phyloP scores from a whole-genome alignment of 23 tunicate genomes.

The Halocynthia roretzi region DNA sequence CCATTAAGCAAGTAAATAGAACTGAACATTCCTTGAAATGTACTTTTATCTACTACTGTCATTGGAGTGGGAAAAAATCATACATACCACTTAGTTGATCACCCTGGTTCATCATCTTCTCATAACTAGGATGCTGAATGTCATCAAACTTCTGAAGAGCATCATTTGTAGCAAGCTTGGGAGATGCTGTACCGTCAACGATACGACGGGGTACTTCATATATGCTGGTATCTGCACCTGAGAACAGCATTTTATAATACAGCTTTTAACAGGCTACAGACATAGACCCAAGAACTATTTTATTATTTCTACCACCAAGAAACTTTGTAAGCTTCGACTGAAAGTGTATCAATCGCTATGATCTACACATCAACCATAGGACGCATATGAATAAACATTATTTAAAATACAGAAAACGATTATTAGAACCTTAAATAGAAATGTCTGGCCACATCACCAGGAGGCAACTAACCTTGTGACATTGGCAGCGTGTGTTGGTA shows the following conservation, averaged over 20 bases:
- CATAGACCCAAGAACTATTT: neutral
- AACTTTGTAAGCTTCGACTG: neutral
- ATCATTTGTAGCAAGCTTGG: neutral
- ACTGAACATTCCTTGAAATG: too few relatives aligned
- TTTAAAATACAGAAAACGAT: too few relatives aligned
- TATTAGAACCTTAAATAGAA: too few relatives aligned
- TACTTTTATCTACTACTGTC: too few relatives aligned
- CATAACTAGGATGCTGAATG: constrained; percentile 26
- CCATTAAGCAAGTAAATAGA: too few relatives aligned
- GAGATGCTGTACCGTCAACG: neutral
- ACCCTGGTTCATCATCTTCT: constrained; percentile 37
- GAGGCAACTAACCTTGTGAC: too few relatives aligned
- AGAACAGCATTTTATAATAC: neutral
- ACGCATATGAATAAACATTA: too few relatives aligned
- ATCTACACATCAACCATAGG: too few relatives aligned
- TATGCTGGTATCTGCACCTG: constrained; percentile 1
- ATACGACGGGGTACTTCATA: constrained; percentile 3
- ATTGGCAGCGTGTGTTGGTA: too few relatives aligned
- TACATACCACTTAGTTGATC: neutral
- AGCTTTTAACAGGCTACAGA: neutral
- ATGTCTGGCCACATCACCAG: too few relatives aligned
- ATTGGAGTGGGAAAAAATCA: too few relatives aligned
- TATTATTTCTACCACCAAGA: neutral
- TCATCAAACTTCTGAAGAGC: constrained; percentile 28
- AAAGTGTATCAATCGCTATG: neutral